These are phyloP conservation scores for Patella ulyssiponensis DNA, from an alignment of 2,888 invertebrate genomes.

Conservation along the genomic window DNA sequence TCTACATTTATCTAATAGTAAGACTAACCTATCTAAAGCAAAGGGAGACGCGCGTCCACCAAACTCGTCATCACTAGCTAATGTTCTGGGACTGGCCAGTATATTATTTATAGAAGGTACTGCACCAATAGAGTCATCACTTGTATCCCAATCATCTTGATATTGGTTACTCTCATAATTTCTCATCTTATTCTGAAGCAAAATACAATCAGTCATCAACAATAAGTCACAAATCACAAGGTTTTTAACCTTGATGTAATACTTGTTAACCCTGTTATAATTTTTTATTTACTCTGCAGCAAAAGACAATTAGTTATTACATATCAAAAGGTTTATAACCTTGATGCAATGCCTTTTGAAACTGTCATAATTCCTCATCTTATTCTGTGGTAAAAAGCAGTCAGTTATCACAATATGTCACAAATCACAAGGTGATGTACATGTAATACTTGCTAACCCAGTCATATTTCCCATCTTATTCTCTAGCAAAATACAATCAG, in stretches of 20 bases:
- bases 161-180: slow-evolving; percentile 46
- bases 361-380: too few species aligned
- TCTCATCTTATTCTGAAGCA: slow-evolving; percentile 10
- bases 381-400: neutral
- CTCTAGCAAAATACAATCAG: too few species aligned
- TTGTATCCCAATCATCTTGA: slow-evolving; percentile 44
- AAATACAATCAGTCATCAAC: neutral
- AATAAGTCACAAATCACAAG: neutral
- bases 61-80: slow-evolving; percentile 14
- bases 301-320: neutral
- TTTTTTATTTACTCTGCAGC: too few species aligned
- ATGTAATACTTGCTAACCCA: too few species aligned
- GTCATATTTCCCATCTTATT: too few species aligned
- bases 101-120: neutral
- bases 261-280: too few species aligned
- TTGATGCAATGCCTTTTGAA: too few species aligned
- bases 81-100: slow-evolving; percentile 6
- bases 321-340: neutral
- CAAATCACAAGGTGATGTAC: too few species aligned
- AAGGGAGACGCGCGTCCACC: slow-evolving; percentile 51
- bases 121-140: slow-evolving; percentile 10
- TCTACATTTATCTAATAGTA: neutral
- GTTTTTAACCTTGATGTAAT: too few species aligned
- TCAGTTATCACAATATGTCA: neutral
- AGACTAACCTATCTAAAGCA: slow-evolving; percentile 54